A percentile compares a stretch with the other conserved stretches of the same genome.
phyloP scores from a whole-genome alignment of 2,113 vertebrate species.

The Hippocampus comes region DNA sequence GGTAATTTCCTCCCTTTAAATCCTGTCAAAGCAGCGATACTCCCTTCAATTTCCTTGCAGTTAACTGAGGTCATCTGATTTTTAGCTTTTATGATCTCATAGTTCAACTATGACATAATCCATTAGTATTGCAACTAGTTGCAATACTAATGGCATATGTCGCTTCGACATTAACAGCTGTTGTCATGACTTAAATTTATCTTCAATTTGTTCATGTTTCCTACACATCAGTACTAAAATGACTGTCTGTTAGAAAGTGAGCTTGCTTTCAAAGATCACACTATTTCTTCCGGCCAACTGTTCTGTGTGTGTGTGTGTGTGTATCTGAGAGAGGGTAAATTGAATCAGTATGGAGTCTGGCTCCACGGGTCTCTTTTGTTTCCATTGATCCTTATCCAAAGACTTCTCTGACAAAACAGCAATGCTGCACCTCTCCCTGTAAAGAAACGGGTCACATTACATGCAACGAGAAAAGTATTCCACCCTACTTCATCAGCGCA shows the following conservation, averaged over 20 bases:
- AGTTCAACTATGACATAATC: too few species aligned
- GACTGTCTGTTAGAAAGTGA: background rate
- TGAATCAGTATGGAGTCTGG: conserved; percentile 64
- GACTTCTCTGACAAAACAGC: conserved; percentile 24
- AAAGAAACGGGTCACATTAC: conserved; percentile 17
- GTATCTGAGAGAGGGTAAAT: conserved; percentile 50
- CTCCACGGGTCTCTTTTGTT: conserved; percentile 61
- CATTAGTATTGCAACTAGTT: background rate
- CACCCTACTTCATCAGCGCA: background rate
- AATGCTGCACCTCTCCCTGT: conserved; percentile 25
- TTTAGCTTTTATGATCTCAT: background rate
- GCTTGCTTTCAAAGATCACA: background rate
- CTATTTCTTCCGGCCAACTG: background rate
- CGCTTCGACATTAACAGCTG: background rate
- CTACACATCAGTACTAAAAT: background rate
- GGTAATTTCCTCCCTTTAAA: background rate
- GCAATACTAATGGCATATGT: background rate
- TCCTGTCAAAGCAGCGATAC: background rate
- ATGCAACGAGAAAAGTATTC: conserved; percentile 17
- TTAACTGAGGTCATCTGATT: background rate
- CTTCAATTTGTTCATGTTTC: background rate
- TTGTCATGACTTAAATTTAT: background rate
- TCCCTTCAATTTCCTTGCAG: background rate
- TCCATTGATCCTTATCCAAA: conserved; percentile 63
- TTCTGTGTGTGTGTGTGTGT: conserved; percentile 14